Percentiles rank a stretch among this genome's conserved stretches.
phyloP scores from a whole-genome alignment of 2,888 invertebrate species.

The Tridacna crocea region DNA sequence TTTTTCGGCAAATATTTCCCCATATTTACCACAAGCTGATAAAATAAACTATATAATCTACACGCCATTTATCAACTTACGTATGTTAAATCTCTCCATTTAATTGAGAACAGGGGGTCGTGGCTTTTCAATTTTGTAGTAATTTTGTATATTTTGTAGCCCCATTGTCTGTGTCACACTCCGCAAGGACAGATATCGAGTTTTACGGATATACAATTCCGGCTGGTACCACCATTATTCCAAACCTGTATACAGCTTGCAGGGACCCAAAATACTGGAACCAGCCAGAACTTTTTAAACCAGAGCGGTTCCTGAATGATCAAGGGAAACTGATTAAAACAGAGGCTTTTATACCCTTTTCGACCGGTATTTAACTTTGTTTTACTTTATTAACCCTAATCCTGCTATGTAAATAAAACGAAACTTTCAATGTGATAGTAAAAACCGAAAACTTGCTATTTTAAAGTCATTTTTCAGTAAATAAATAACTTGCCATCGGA shows the following conservation, averaged over 20 bases:
- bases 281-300: conserved; percentile 34
- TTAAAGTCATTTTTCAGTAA: too few species aligned
- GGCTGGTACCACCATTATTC: conserved; percentile 27
- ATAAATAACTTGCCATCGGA: too few species aligned
- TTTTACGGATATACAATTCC: conserved; percentile 20
- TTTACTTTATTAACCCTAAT: too few species aligned
- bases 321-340: conserved; percentile 23
- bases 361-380: conserved; percentile 9
- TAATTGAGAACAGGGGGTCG: too few species aligned
- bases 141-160: conserved; percentile 3
- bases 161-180: background rate
- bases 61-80: too few species aligned
- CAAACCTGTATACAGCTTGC: conserved; percentile 36
- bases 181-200: background rate
- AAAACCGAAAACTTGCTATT: too few species aligned
- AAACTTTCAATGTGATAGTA: too few species aligned
- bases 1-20: too few species aligned
- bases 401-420: too few species aligned
- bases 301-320: conserved; percentile 29
- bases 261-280: conserved; percentile 33
- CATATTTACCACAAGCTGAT: too few species aligned
- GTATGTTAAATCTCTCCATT: too few species aligned
- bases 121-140: background rate
- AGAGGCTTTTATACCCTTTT: conserved; percentile 38
- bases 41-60: too few species aligned